Conservation (phyloP, 2,113 vertebrate genomes). For the Saguinus midas region DNA sequence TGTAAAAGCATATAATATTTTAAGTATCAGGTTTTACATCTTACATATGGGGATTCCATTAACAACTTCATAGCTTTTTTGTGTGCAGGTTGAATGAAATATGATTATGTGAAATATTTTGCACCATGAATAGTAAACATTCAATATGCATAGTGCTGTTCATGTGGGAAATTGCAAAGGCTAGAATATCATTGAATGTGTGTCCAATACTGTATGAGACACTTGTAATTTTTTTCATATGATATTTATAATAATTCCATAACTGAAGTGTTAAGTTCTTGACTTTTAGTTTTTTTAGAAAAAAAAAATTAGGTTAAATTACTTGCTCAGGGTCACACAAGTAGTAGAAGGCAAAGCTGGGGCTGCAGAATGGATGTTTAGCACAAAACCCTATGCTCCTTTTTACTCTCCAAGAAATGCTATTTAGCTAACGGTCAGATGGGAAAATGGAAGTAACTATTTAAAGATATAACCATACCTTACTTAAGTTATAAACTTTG, state of each 20-base stretch:
- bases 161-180: neutral
- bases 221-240: neutral
- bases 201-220: neutral
- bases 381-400: neutral
- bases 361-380: neutral
- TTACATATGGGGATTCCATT: neutral
- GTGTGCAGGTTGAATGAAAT: neutral
- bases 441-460: neutral
- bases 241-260: neutral
- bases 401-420: neutral
- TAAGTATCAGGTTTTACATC: neutral
- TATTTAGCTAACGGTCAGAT: neutral
- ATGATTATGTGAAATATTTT: neutral
- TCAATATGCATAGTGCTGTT: neutral
- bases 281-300: neutral
- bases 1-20: neutral
- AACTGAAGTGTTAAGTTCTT: neutral
- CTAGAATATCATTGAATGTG: neutral
- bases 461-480: neutral
- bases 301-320: neutral
- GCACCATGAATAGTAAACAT: neutral
- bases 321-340: neutral
- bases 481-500: neutral
- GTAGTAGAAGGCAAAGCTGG: neutral
- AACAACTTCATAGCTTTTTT: neutral